Base-by-base conservation (phyloP, 2,113 vertebrate genomes). In the Lycocorax pyrrhopterus region DNA sequence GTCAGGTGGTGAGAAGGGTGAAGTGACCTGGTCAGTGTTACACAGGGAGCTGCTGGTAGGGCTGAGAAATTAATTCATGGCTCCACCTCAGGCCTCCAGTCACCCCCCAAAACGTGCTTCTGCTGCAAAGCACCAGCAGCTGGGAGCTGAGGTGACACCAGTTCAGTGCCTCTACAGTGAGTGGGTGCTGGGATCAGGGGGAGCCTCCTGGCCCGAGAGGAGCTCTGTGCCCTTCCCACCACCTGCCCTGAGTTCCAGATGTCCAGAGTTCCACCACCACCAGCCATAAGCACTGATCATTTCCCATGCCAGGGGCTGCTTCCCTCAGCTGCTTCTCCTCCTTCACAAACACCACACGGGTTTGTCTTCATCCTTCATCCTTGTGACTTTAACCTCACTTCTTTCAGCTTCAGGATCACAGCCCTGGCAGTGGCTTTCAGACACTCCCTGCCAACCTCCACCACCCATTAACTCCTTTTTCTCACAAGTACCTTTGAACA, bases 251-350 rank as follows among this genome's bases (percentile, higher is more conserved):
- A 62, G 73, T 3, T 29, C 81, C 59, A 18, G 68, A 43, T 68
- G 52, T 16, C 13, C 49, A 17, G 41, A 81, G 21, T 8, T 27
- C 52, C 35, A 41, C 18, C 46, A 56, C 6, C 4, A 6, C 9
- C 44, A 49, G 23, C 60, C 44, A 30, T 0, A 17, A n/a, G 7
- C 12, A 64, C 7, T 6, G 68, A 32, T 1, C 2, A 1, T 19
- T 25, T 37, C 47, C 46, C 49, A 25, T 13, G 64, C 32, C 55
- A 66, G 37, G 60, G 41, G 35, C 46, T 75, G 56, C 62, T 46
- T 35, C 53, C 41, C 30, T 19, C 37, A 14, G 71, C 71, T 73
- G 71, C 59, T 29, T 10, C 58, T 39, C 39, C 58, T 85, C 81
- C 71, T 41, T 41, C 64, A 30, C 64, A 58, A 72, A 37, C 47